Evolutionary conservation across 2,113 vertebrate genomes (phyloP).

Genomic region (Albula glossodonta): DNA sequence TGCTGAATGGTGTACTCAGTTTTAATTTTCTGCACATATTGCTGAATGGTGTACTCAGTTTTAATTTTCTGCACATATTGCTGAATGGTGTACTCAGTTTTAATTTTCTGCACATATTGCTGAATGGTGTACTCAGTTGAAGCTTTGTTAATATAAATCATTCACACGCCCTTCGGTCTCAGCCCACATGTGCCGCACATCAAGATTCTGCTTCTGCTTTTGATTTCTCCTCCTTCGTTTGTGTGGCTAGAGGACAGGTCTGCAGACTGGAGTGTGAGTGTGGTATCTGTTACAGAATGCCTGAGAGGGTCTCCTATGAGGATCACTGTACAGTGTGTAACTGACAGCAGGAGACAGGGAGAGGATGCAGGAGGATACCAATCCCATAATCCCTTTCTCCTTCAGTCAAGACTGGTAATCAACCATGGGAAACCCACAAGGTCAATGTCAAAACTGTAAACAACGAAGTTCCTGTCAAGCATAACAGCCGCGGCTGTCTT

Average conservation of each 20-base stretch:
- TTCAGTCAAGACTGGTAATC: constrained; percentile 24
- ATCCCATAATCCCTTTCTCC: constrained; percentile 25
- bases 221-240: not conserved
- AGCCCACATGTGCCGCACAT: not conserved
- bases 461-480: constrained; percentile 15
- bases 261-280: not conserved
- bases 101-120: not conserved
- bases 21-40: no score
- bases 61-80: no score
- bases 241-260: not conserved
- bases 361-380: constrained; percentile 22
- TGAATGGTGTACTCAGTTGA: not conserved
- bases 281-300: constrained; percentile 10
- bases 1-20: no score
- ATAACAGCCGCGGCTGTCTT: constrained; percentile 13
- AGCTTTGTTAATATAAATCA: not conserved
- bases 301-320: not conserved
- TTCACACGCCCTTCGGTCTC: not conserved
- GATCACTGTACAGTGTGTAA: constrained; percentile 10
- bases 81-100: no score
- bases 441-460: constrained; percentile 22
- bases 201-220: not conserved
- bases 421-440: constrained; percentile 16
- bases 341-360: not conserved
- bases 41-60: no score